phyloP scores from a whole-genome alignment of 2,113 vertebrate species.

The Aythya baeri region DNA sequence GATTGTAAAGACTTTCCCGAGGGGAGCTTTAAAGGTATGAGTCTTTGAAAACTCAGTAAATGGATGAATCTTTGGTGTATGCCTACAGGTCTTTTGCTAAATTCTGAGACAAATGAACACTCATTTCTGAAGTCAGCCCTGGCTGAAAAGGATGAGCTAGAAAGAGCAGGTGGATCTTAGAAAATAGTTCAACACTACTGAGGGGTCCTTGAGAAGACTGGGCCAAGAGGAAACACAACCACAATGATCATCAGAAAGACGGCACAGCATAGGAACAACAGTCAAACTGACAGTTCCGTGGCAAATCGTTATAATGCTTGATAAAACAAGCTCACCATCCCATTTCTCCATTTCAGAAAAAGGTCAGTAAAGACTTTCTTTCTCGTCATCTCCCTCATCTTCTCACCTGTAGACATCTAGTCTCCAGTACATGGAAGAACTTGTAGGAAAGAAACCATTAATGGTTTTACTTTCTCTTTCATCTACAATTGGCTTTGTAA shows the following conservation, averaged over 20 bases:
- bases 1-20: background rate
- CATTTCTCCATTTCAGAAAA: background rate
- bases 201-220: background rate
- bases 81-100: background rate
- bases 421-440: background rate
- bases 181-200: background rate
- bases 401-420: background rate
- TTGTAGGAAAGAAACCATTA: background rate
- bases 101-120: background rate
- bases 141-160: background rate
- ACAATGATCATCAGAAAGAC: background rate
- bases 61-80: background rate
- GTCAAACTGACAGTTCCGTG: background rate
- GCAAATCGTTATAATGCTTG: background rate
- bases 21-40: background rate
- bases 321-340: background rate
- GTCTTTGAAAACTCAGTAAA: background rate
- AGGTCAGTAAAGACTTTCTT: background rate
- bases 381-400: background rate
- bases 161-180: background rate
- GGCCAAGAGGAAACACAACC: background rate
- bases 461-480: background rate
- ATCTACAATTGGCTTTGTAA: background rate
- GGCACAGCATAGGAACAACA: background rate
- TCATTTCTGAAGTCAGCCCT: background rate